phyloP scores from a whole-genome alignment of 2,113 vertebrate genomes.

The Columba livia region DNA sequence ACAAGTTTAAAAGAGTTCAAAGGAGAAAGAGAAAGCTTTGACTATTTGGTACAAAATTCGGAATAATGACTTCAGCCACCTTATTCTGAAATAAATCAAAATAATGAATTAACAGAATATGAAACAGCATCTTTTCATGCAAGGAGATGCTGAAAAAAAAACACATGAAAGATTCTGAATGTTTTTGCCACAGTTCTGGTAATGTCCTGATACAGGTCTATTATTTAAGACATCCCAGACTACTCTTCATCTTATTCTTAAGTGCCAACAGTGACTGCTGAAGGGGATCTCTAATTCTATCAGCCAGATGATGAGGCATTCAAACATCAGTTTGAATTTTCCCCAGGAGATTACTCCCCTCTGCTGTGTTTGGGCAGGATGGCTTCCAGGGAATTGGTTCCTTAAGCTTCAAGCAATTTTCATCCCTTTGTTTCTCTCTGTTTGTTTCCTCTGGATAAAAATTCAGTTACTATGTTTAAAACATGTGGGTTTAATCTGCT shows the following conservation, averaged over 20 bases:
- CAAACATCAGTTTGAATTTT: neutral
- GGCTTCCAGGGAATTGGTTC: neutral
- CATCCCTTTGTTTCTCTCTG: neutral
- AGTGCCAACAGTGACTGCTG: neutral
- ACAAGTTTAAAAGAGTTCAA: neutral
- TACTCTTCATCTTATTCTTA: neutral
- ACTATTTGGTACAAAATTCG: neutral
- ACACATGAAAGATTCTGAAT: neutral
- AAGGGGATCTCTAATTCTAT: neutral
- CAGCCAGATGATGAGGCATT: neutral
- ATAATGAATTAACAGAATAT: neutral
- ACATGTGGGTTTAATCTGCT: neutral
- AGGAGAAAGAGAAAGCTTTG: neutral
- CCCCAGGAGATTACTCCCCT: neutral
- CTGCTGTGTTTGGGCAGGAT: neutral
- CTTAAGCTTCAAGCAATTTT: neutral
- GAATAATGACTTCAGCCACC: neutral
- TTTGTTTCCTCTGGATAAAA: neutral
- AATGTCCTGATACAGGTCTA: neutral
- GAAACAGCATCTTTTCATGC: neutral
- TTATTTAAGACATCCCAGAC: neutral
- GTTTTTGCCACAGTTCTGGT: neutral
- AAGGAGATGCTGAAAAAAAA: neutral
- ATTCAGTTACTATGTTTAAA: neutral
- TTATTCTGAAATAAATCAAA: neutral